A percentile compares a stretch with the other conserved stretches of the same genome.
Conservation (phyloP, 2,888 invertebrate species). For the Steinernema hermaphroditum region DNA sequence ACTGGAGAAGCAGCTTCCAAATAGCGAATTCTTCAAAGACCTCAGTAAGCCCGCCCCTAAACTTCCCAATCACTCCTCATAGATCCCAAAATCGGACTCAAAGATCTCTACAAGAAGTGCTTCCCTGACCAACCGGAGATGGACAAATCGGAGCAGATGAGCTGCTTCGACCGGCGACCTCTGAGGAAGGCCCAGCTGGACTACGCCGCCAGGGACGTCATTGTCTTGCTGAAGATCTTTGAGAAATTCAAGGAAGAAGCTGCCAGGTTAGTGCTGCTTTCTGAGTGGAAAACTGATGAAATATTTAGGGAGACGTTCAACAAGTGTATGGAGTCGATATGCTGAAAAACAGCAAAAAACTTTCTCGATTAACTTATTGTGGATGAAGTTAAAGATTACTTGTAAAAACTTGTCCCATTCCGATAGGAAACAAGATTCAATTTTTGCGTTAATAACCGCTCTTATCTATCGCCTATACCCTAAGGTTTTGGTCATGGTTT, state of each 20-base stretch:
- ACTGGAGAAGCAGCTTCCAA: background rate
- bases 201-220: constrained; percentile 4
- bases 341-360: no score
- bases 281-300: no score
- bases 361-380: no score
- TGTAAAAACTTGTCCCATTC: no score
- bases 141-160: background rate
- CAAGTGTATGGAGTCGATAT: no score
- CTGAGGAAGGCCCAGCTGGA: background rate
- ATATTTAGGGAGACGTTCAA: no score
- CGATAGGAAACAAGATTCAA: no score
- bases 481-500: no score
- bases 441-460: no score
- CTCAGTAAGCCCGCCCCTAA: background rate
- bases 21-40: background rate
- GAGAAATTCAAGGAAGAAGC: background rate
- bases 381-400: no score
- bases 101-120: background rate
- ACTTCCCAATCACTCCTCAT: no score
- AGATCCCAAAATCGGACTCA: background rate
- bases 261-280: background rate
- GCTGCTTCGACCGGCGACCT: background rate
- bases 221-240: background rate
- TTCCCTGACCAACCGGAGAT: background rate
- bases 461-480: no score